These are phyloP conservation scores for Isichthys henryi DNA, from an alignment of 2,113 vertebrate species.

Conservation along the genomic window DNA sequence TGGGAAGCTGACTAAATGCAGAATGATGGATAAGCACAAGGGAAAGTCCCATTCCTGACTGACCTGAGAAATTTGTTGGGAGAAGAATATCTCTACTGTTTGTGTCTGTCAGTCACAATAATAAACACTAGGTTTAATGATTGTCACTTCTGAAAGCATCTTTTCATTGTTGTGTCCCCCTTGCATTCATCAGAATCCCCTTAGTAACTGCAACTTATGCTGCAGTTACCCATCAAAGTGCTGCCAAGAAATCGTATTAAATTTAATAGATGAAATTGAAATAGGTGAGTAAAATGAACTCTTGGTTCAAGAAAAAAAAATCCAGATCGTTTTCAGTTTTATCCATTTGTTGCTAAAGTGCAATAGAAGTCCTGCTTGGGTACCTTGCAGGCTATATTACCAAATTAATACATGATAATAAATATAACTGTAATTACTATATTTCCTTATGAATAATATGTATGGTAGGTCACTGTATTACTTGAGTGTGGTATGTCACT, in stretches of 20 bases:
- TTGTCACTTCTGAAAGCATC: background rate
- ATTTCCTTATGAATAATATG: background rate
- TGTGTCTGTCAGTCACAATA: background rate
- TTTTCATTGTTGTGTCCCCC: background rate
- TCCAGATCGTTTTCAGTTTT: background rate
- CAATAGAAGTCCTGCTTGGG: background rate
- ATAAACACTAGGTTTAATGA: background rate
- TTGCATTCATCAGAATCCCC: background rate
- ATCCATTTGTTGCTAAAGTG: background rate
- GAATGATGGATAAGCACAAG: background rate
- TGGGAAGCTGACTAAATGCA: background rate
- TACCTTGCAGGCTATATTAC: background rate
- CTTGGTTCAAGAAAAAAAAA: background rate
- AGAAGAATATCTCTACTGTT: background rate
- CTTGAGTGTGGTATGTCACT: too few species aligned
- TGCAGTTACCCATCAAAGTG: background rate
- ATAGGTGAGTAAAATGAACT: background rate
- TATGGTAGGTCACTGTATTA: background rate
- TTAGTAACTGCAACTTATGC: background rate
- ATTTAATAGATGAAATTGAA: background rate
- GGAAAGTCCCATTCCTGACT: background rate
- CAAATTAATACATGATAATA: background rate
- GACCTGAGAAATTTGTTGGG: background rate
- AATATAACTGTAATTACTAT: background rate
- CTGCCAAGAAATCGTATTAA: background rate